Percentiles rank a stretch among this genome's conserved stretches.
Evolutionary conservation across 1,140 invertebrate species (phyloP).

Genomic region (Ylistrum balloti): DNA sequence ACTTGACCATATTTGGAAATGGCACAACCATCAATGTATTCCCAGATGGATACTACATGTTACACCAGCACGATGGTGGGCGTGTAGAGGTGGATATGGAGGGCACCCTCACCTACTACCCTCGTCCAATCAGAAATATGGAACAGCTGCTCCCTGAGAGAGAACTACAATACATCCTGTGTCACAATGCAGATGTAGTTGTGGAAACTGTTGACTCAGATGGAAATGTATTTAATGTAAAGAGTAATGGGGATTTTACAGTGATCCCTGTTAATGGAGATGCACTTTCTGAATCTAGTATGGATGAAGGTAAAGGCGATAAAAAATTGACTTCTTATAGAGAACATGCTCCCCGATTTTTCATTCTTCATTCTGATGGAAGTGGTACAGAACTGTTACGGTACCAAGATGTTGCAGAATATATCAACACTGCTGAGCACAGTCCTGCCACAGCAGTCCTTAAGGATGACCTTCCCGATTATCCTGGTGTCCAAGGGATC

Average conservation of each 20-base stretch:
- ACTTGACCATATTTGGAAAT: slow-evolving; percentile 79
- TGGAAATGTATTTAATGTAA: slow-evolving; percentile 79
- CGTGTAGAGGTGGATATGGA: slow-evolving; percentile 75
- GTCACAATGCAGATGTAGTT: slow-evolving; percentile 78
- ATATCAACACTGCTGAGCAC: slow-evolving; percentile 74
- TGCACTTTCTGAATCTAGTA: slow-evolving; percentile 72
- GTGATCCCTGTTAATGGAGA: slow-evolving; percentile 68
- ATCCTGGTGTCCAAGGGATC: slow-evolving; percentile 78
- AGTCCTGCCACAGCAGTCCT: slow-evolving; percentile 80
- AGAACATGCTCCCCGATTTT: slow-evolving; percentile 81
- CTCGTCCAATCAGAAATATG: slow-evolving; percentile 73
- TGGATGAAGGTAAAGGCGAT: slow-evolving; percentile 62
- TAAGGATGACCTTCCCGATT: slow-evolving; percentile 79
- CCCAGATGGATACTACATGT: slow-evolving; percentile 79
- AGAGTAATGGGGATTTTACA: slow-evolving; percentile 75
- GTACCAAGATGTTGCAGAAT: slow-evolving; percentile 80
- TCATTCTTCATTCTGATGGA: slow-evolving; percentile 80
- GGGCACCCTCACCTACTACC: slow-evolving; percentile 74
- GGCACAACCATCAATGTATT: slow-evolving; percentile 79
- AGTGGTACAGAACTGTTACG: slow-evolving; percentile 81
- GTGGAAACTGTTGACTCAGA: slow-evolving; percentile 79
- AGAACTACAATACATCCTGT: slow-evolving; percentile 76
- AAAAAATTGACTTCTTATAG: slow-evolving; percentile 72
- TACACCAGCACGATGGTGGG: slow-evolving; percentile 79
- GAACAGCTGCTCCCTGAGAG: slow-evolving; percentile 72